These are phyloP conservation scores for Chelonoidis abingdonii DNA, from an alignment of 2,113 vertebrate genomes.

Conservation along the genomic window DNA sequence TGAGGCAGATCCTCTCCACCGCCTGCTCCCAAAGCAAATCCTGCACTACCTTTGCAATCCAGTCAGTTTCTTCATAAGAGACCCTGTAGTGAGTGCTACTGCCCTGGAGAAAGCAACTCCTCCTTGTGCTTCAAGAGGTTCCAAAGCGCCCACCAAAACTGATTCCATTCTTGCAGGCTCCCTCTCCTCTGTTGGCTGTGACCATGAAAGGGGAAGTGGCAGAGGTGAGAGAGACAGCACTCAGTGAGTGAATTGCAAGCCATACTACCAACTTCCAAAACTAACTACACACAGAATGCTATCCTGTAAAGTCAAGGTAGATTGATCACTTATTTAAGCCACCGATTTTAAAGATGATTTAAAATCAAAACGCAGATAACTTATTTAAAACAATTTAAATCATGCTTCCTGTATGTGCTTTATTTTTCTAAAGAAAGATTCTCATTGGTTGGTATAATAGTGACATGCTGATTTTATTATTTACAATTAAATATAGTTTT, in stretches of 20 bases:
- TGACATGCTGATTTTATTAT: not conserved
- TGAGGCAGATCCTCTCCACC: not conserved
- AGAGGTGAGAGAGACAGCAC: fast-evolving
- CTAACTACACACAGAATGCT: no score
- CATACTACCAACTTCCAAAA: not conserved
- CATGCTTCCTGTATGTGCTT: not conserved
- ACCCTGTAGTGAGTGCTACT: not conserved
- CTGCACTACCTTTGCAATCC: slow-evolving; percentile 41
- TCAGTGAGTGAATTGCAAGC: not conserved
- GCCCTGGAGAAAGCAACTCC: not conserved
- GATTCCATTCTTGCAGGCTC: not conserved
- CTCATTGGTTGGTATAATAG: not conserved
- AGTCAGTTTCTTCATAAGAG: not conserved
- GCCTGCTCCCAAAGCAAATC: not conserved
- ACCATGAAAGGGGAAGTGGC: slow-evolving; percentile 19
- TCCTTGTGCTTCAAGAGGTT: slow-evolving; percentile 14
- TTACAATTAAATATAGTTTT: not conserved
- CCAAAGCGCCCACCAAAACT: not conserved
- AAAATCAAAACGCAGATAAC: not conserved
- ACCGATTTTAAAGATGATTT: not conserved
- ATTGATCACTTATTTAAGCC: not conserved
- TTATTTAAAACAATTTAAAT: not conserved
- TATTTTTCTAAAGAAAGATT: not conserved
- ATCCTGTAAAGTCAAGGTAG: not conserved
- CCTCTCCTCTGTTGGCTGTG: slow-evolving; percentile 46